These are phyloP conservation scores for Drosophila trapezifrons DNA, from an alignment of 1,140 invertebrate genomes.

Conservation along the genomic window DNA sequence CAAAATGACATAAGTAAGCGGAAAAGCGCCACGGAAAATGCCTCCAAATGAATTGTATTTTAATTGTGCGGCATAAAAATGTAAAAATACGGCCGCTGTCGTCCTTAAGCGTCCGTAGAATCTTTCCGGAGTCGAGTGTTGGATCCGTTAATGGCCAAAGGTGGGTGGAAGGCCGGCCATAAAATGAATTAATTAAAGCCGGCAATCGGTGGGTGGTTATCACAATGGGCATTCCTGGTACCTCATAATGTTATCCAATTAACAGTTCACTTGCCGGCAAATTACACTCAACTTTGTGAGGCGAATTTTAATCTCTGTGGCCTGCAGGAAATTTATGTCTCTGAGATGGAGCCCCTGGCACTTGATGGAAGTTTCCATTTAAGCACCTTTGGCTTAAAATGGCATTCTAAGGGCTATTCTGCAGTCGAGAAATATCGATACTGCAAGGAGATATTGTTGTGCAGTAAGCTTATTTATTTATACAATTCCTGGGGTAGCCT, in stretches of 20 bases:
- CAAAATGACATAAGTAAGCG: slow-evolving; percentile 41
- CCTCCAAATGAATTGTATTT: slow-evolving; percentile 69
- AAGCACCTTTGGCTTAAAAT: background rate
- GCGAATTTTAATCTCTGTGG: slow-evolving; percentile 23
- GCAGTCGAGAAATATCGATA: background rate
- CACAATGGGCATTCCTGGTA: slow-evolving; percentile 23
- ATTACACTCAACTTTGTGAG: slow-evolving; percentile 27
- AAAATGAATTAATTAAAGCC: slow-evolving; percentile 47
- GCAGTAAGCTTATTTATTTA: slow-evolving; percentile 2
- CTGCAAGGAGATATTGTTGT: background rate
- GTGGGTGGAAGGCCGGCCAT: slow-evolving; percentile 13
- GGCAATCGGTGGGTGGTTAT: slow-evolving; percentile 22
- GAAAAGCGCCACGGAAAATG: slow-evolving; percentile 33
- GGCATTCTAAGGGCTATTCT: no score
- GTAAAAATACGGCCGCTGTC: slow-evolving; percentile 23
- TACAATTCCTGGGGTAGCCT: background rate
- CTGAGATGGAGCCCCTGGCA: background rate
- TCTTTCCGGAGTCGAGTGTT: slow-evolving; percentile 7
- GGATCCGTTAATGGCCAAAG: slow-evolving; percentile 21
- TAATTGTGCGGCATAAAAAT: slow-evolving; percentile 62
- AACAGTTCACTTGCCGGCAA: slow-evolving; percentile 32
- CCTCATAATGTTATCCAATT: slow-evolving; percentile 36
- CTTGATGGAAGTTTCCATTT: background rate
- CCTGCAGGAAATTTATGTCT: slow-evolving; percentile 14
- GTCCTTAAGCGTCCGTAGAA: slow-evolving; percentile 10